Base-by-base conservation (phyloP, 1,140 invertebrate genomes). In the Scaptomyza graminum region DNA sequence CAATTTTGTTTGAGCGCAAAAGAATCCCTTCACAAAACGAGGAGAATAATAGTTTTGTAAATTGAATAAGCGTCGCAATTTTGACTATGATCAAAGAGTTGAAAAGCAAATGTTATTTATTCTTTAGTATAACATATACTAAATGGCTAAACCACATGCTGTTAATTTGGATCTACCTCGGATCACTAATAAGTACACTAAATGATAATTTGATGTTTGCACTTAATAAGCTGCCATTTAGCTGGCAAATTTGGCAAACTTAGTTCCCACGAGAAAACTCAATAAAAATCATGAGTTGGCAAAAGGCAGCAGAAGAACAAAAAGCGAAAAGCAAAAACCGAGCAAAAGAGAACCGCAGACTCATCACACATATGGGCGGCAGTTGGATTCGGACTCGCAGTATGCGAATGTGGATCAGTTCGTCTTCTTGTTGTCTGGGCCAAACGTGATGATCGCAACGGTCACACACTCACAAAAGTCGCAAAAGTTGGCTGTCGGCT, bases 361-460 rank as follows among this genome's bases (percentile, higher is more conserved):
- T 46, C 75, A 78, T 88, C 75, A 69, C 66, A 87, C 82, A 87
- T 41, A 85, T 85, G 82, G 80, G 64, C 59, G 66, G 31, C 51
- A 55, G 28, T 49, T 15, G 13, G 13, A 55, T 16, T 62, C 56
- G 47, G 11, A 66, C 44, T 69, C 15, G 60, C 44, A 50, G 12
- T 11, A 54, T 56, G 16, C 55, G 55, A 69, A 75, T 78, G 67
- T 71, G 78, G 82, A 82, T 78, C 82, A 85, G 52, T 68, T 75
- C 54, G 75, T 74, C 37, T 12, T 12, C 37, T 3, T 12, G 74
- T 82, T 74, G 70, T 25, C 51, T 25, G 59, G 18, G 57, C 46
- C 37, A 64, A 69, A 85, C 76, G 76, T 78, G 78, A 54, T 74
- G 59, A 56, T 37, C 57, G 43, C 51, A 60, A 49, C 28, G 57